phyloP scores from a whole-genome alignment of 2,113 vertebrate species.

The Indicator maculatus region DNA sequence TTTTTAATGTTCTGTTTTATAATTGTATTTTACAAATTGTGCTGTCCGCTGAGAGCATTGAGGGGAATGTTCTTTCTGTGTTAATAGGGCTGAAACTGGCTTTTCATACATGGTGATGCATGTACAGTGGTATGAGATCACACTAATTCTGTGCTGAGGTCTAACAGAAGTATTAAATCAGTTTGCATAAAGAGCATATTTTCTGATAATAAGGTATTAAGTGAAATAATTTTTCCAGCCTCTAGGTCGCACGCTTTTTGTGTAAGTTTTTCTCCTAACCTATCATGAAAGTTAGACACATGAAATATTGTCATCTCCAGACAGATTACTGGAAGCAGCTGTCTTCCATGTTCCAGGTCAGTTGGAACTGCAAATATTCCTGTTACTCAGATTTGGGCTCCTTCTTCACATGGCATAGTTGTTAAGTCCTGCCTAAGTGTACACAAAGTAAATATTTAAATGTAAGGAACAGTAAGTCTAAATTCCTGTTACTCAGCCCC shows the following conservation, averaged over 20 bases:
- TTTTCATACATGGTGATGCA: not conserved
- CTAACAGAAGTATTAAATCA: not conserved
- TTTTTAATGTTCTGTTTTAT: not conserved
- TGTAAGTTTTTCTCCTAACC: not conserved
- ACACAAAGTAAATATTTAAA: not conserved
- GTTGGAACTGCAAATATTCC: not conserved
- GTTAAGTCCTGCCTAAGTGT: not conserved
- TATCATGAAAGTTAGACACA: not conserved
- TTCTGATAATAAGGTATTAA: not conserved
- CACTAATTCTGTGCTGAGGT: not conserved
- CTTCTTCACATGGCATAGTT: not conserved
- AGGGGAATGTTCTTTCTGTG: not conserved
- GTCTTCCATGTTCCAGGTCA: not conserved
- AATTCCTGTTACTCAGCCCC: not conserved
- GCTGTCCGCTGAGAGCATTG: not conserved
- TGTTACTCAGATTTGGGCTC: not conserved
- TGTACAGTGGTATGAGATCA: not conserved
- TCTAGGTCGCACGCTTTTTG: not conserved
- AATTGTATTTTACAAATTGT: not conserved
- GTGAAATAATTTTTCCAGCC: not conserved
- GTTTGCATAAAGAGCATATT: not conserved
- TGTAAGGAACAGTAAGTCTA: not conserved
- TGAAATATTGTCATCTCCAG: not conserved
- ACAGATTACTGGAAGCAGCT: not conserved
- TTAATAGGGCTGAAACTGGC: not conserved